Base-by-base conservation (phyloP, 2,888 invertebrate genomes). In the Luperina testacea region DNA sequence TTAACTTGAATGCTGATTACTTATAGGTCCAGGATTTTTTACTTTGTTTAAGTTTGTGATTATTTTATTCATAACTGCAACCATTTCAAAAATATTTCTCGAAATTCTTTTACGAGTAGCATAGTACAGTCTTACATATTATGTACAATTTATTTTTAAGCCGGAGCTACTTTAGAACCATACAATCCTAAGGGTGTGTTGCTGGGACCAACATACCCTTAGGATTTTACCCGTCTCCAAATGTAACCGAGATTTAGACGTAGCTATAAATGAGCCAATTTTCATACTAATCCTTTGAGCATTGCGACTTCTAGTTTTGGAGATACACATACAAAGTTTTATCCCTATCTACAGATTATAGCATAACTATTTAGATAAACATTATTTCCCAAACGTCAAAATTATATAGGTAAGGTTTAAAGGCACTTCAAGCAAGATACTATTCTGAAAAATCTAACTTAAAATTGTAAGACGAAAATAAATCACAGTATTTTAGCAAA, bases 401-500 rank as follows among this genome's bases (percentile, higher is more conserved):
- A 48, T 38, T 38, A 45, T 63, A 17, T 68, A 53, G 32, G 24
- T 24, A 53, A 48, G n/a, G 24, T 63, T 72, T 57, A 13, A 45
- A n/a, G 13, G 15, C 38, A 69, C 42, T 51, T 67, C n/a, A 72
- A 70, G 24, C 17, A n/a, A 38, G 13, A 72, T 20, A 68, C 53
- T 38, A 57, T 84, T 79, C 68, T 51, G 48, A 53, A 65, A 75
- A 76, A 72, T 80, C 13, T 65, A 69, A 51, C 81, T 72, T 84
- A 63, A 73, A 79, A 75, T 75, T 77, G 77, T 75, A 63, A 77
- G 42, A 69, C 86, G 87, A 89, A 90, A 90, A 91, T 94, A 94
- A 94, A 93, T 94, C 93, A 93, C 89, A 83, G 92, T 90, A 87
- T 89, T 90, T 91, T 91, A 91, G 76, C 82, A 91, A 91, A 92